Evolutionary conservation across 1,140 invertebrate genomes (phyloP), one percentile per base, ranked within the genome.

Genomic region (Heterodera schachtii): DNA sequence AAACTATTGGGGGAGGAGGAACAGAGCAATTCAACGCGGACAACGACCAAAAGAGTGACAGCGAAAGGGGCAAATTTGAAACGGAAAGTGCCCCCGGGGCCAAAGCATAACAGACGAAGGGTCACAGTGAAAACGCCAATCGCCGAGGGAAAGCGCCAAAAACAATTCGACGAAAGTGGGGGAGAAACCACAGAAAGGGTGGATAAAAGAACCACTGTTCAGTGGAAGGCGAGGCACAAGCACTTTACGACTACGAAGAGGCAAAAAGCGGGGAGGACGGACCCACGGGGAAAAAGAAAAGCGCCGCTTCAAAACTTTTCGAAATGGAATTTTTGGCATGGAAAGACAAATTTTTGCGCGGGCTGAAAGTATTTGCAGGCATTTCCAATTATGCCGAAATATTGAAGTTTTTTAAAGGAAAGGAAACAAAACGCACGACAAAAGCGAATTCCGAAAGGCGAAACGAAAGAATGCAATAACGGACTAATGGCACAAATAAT

Each of bases 91-190:
- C 13, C 13, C 11, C 16, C 19, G 5, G 13, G 57, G 13, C 13
- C 19, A 64, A 64, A 64, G 2, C 57, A 11, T 2, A 64, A 19
- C 52, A 81, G 87, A 16, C 92, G 92, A 81, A 90, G 31, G 31
- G 31, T 91, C 69, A 66, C 92, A 0, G 89, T 93, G 73, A 88
- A 89, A 73, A 92, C 92, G 8, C 92, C 92, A 21, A 90, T 92
- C 19, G 91, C 92, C 19, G 91, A 93, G 78, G 93, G 92, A 1
- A 93, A 92, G 4, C 85, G 91, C 69, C 90, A 86, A 64, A 64
- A 64, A 19, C 57, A 64, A 3, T 64, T 64, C 57, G 57, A 64
- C 4, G 57, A 52, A 52, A 52, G 11, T 52, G 49, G 49, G 49
- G 49, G 31, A 31, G 31, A 31, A 31, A 31, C 31, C 31, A 31